phyloP scores from a whole-genome alignment of 2,888 invertebrate genomes.

The Hypsopygia costalis region DNA sequence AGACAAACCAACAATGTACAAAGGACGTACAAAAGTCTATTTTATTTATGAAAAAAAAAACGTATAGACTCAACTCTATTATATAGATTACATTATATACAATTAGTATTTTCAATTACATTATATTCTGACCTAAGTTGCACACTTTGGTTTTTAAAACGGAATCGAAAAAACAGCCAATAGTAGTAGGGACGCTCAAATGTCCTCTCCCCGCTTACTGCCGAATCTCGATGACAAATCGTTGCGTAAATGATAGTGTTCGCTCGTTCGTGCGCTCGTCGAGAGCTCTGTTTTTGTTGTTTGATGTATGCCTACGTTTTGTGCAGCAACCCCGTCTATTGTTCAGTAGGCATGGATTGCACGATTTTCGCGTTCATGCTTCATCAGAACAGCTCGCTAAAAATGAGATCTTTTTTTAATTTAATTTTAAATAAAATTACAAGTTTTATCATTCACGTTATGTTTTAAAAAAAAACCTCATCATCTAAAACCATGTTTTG shows the following conservation, averaged over 20 bases:
- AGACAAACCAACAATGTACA: too few species aligned
- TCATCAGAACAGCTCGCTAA: constrained; percentile 27
- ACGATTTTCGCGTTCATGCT: constrained; percentile 44
- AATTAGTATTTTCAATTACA: too few species aligned
- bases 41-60: too few species aligned
- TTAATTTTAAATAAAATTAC: too few species aligned
- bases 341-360: constrained; percentile 41
- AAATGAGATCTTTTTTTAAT: too few species aligned
- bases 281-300: constrained; percentile 72
- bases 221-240: constrained; percentile 75
- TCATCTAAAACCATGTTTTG: too few species aligned
- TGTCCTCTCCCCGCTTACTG: constrained; percentile 41
- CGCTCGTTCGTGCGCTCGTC: constrained; percentile 46
- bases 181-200: constrained; percentile 39
- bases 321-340: constrained; percentile 47
- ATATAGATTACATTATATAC: too few species aligned
- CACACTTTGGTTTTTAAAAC: neutral
- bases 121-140: too few species aligned
- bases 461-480: too few species aligned
- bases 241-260: constrained; percentile 77
- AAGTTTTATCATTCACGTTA: too few species aligned
- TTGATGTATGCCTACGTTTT: constrained; percentile 70
- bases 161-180: constrained; percentile 18
- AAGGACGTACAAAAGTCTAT: too few species aligned
- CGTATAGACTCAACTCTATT: too few species aligned